Evolutionary conservation across 2,113 vertebrate species (phyloP).

Genomic region (Tinamus guttatus): DNA sequence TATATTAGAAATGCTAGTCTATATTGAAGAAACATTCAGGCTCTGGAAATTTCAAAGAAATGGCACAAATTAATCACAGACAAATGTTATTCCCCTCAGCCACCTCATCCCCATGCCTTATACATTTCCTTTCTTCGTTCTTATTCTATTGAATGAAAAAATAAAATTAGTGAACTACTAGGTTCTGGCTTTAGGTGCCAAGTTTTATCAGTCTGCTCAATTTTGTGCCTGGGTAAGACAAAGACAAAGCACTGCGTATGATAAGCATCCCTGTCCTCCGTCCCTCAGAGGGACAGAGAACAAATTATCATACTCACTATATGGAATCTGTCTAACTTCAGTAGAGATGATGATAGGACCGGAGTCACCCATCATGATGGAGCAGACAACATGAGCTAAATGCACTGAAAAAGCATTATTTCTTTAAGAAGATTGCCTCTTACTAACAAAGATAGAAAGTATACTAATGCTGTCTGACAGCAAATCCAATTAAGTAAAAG

Average conservation of each 20-base stretch:
- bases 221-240: background rate
- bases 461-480: background rate
- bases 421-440: background rate
- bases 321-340: background rate
- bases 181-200: background rate
- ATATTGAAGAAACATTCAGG: background rate
- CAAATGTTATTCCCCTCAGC: background rate
- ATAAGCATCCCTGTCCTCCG: background rate
- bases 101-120: fast-evolving
- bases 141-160: background rate
- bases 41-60: background rate
- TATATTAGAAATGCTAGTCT: background rate
- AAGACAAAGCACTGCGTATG: background rate
- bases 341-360: background rate
- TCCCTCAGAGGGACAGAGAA: background rate
- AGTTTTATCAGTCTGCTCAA: background rate
- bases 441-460: background rate
- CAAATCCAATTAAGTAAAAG: background rate
- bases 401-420: background rate
- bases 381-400: background rate
- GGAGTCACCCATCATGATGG: background rate
- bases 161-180: background rate
- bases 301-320: background rate
- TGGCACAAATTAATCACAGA: background rate
- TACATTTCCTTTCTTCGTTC: background rate